Evolutionary conservation across 2,888 invertebrate species (phyloP), one percentile per base, ranked within the genome.

Genomic region (Habrosyne pyritoides): DNA sequence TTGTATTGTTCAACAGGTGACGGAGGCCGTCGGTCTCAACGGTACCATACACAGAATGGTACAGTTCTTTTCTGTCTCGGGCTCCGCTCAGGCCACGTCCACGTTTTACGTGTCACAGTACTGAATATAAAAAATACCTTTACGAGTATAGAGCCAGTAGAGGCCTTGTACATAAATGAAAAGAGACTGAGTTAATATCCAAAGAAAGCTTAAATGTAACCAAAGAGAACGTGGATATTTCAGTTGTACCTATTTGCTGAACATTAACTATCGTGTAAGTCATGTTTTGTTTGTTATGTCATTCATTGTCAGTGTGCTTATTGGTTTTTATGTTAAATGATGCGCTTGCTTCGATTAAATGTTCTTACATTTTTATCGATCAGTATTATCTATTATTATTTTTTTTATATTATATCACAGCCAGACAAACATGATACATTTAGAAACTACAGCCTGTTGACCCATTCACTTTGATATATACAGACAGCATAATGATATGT

Each of bases 21-120:
- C 93, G 89, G 93, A 93, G 91, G 90, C 93, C 85, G 93, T 93
- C 87, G 93, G 93, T 87, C 93, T 91, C 87, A 93, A 93, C 93
- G 93, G 93, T 87, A 93, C 93, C 88, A 93, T 94, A 83, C 93
- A 93, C 91, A 92, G 94, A 90, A 91, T 94, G 93, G 93, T 93
- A 84, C 94, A 94, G 78, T 94, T 93, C 93, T 94, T 94, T 93
- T 94, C 94, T 81, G 91, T 94, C 84, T 90, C 91, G 84, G 94
- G 94, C 89, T 93, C 93, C 78, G 87, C 93, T 81, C 93, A 93
- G 87, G 93, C 93, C 91, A 93, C 93, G 64, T 94, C 94, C 81
- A 94, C 94, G 86, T 94, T 94, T 94, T 94, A 94, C 89, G 94
- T 94, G 83, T 93, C 93, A 81, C 93, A 93, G 84, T 93, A 93